Evolutionary conservation across 1,140 invertebrate species (phyloP).

Genomic region (Cyclina sinensis): DNA sequence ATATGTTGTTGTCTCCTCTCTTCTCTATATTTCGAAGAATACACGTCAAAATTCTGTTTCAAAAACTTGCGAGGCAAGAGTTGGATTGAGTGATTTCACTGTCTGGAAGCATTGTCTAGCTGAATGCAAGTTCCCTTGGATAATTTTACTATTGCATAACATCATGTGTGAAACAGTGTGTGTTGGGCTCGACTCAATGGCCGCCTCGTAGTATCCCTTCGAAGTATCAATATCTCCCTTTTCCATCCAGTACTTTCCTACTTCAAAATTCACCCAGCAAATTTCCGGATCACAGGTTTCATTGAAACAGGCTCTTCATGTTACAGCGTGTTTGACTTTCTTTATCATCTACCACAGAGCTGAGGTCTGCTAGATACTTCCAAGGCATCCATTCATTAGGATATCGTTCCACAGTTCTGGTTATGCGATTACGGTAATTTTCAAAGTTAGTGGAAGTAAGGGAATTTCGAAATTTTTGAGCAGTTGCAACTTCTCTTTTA

Average conservation of each 20-base stretch:
- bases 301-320: not conserved
- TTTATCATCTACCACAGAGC: not conserved
- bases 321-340: not conserved
- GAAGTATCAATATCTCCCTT: not conserved
- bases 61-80: not conserved
- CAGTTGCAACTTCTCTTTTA: conserved; percentile 4
- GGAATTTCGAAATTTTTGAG: not conserved
- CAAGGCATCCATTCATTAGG: not conserved
- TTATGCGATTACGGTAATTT: no score
- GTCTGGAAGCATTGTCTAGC: conserved; percentile 32
- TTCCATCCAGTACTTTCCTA: not conserved
- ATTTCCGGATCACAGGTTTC: not conserved
- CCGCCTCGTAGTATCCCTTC: not conserved
- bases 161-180: conserved; percentile 18
- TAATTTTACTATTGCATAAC: not conserved
- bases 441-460: not conserved
- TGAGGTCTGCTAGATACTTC: not conserved
- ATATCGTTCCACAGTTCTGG: not conserved
- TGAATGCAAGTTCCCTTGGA: not conserved
- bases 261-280: not conserved
- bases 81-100: conserved; percentile 8
- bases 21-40: not conserved
- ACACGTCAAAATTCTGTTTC: not conserved
- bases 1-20: not conserved
- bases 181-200: conserved; percentile 19